Evolutionary conservation across 2,888 invertebrate genomes (phyloP).

Genomic region (Arge pagana): DNA sequence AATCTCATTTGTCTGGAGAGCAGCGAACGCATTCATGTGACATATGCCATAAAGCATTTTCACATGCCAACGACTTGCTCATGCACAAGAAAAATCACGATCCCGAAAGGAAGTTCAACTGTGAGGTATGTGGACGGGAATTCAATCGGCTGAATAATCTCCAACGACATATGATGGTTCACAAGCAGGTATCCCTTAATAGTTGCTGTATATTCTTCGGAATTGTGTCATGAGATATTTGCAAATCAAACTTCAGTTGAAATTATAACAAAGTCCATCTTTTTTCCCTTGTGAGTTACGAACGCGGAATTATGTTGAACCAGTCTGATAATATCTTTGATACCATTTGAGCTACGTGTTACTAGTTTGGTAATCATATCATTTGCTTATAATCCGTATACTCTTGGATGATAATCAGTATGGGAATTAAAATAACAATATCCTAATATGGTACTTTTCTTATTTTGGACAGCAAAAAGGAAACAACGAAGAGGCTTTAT

Average conservation of each 20-base stretch:
- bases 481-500: slow-evolving; percentile 51
- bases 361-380: no score
- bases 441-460: background rate
- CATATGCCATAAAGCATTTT: slow-evolving; percentile 63
- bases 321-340: no score
- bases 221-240: no score
- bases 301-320: no score
- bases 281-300: no score
- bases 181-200: slow-evolving; percentile 51
- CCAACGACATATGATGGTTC: slow-evolving; percentile 57
- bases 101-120: slow-evolving; percentile 56
- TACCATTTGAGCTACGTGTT: no score
- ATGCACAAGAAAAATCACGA: slow-evolving; percentile 58
- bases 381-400: no score
- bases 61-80: slow-evolving; percentile 59
- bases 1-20: slow-evolving; percentile 56
- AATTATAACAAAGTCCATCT: no score
- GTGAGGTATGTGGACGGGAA: slow-evolving; percentile 56
- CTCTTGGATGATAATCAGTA: no score
- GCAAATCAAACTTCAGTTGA: no score
- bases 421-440: no score
- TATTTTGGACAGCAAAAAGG: slow-evolving; percentile 42
- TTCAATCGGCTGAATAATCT: slow-evolving; percentile 57
- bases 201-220: no score
- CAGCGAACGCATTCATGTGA: slow-evolving; percentile 58